A percentile compares a stretch with the other conserved stretches of the same genome.
These are phyloP conservation scores for Aphodius sticticus DNA, from an alignment of 2,888 invertebrate genomes.

Conservation along the genomic window DNA sequence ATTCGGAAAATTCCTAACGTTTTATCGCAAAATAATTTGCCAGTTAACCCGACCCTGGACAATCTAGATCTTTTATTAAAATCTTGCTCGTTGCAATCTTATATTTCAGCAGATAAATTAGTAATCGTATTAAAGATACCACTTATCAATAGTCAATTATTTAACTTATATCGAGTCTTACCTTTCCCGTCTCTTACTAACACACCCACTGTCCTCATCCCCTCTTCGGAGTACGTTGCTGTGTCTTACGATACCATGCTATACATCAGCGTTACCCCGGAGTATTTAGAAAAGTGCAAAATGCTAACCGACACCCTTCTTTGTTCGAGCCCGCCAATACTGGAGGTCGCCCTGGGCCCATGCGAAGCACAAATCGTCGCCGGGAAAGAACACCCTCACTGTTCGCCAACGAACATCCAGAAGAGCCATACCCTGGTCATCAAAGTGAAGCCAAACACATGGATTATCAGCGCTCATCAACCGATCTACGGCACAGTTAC, in stretches of 20 bases:
- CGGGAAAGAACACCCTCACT: background rate
- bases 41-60: background rate
- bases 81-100: background rate
- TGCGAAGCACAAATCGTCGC: background rate
- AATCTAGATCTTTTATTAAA: background rate
- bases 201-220: background rate
- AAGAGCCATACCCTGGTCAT: background rate
- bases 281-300: background rate
- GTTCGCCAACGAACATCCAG: background rate
- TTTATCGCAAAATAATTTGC: background rate
- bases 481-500: background rate
- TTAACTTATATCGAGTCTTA: background rate
- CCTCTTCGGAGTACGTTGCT: background rate
- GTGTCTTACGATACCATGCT: background rate
- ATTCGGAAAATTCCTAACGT: background rate
- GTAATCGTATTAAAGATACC: background rate
- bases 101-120: background rate
- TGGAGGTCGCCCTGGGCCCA: background rate
- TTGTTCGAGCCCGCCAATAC: slow-evolving; percentile 4
- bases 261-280: slow-evolving; percentile 4
- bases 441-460: background rate
- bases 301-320: slow-evolving; percentile 4
- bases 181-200: background rate
- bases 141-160: background rate
- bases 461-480: background rate